Evolutionary conservation across 1,140 invertebrate species (phyloP).

Genomic region (Ceratosolen solmsi): DNA sequence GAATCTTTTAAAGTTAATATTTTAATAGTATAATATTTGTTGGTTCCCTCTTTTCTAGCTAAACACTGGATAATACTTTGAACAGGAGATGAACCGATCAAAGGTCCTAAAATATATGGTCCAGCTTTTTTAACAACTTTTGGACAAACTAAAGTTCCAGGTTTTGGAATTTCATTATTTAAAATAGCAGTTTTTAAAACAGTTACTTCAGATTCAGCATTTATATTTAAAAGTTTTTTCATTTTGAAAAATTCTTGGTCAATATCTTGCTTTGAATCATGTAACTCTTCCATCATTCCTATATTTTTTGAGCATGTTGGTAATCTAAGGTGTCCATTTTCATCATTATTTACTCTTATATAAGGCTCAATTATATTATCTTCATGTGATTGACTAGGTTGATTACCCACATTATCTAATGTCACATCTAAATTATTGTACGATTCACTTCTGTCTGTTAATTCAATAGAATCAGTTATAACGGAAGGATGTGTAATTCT

Average conservation of each 20-base stretch:
- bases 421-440: slow-evolving; percentile 10
- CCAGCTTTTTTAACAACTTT: slow-evolving; percentile 77
- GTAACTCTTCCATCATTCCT: not conserved
- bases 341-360: not conserved
- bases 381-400: not conserved
- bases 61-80: slow-evolving; percentile 87
- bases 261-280: not conserved
- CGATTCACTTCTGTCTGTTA: slow-evolving; percentile 4
- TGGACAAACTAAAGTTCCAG: slow-evolving; percentile 61
- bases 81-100: slow-evolving; percentile 83
- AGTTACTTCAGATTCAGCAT: not conserved
- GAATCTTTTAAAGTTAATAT: slow-evolving; percentile 77
- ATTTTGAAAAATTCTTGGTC: not conserved
- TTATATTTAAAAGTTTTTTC: not conserved
- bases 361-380: not conserved
- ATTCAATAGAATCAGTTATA: slow-evolving; percentile 11
- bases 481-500: not conserved
- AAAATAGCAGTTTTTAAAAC: slow-evolving; percentile 3
- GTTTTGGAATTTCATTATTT: slow-evolving; percentile 56
- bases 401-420: not conserved
- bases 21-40: slow-evolving; percentile 86
- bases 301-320: slow-evolving; percentile 15
- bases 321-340: not conserved
- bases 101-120: slow-evolving; percentile 82
- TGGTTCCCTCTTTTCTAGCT: slow-evolving; percentile 81